A percentile compares a stretch with the other conserved stretches of the same genome.
These are phyloP conservation scores for Scophthalmus maximus DNA, from an alignment of 2,113 vertebrate species.

Conservation along the genomic window DNA sequence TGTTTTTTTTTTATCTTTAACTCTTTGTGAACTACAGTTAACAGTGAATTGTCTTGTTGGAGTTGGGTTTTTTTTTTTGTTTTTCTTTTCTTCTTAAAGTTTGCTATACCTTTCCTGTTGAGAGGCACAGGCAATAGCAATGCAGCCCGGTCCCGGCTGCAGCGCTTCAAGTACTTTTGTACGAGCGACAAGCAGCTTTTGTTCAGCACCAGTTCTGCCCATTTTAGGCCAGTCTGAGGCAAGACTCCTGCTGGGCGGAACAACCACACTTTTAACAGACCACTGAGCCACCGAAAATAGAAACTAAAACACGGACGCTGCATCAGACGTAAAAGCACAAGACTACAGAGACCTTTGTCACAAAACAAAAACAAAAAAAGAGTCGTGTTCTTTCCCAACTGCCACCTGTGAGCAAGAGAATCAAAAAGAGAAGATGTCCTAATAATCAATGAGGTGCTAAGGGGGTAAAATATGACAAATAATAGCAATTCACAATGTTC, in stretches of 20 bases:
- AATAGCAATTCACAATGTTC: slow-evolving; percentile 58
- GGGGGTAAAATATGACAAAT: slow-evolving; percentile 37
- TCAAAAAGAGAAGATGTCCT: slow-evolving; percentile 61
- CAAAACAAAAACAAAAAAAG: slow-evolving; percentile 71
- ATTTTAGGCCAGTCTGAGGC: slow-evolving; percentile 84
- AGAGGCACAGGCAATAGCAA: slow-evolving; percentile 83
- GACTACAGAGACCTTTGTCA: slow-evolving; percentile 71
- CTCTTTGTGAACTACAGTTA: slow-evolving; percentile 57
- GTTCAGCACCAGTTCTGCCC: slow-evolving; percentile 83
- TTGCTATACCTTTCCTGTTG: slow-evolving; percentile 84
- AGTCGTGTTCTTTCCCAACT: slow-evolving; percentile 52
- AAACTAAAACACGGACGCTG: slow-evolving; percentile 73
- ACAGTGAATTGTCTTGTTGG: slow-evolving; percentile 66
- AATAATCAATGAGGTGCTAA: slow-evolving; percentile 63
- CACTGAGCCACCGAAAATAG: slow-evolving; percentile 81
- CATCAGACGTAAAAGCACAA: slow-evolving; percentile 76
- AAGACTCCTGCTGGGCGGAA: slow-evolving; percentile 84
- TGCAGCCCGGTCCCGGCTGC: slow-evolving; percentile 79
- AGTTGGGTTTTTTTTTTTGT: slow-evolving; percentile 14
- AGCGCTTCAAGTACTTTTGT: slow-evolving; percentile 82
- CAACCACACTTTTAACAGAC: slow-evolving; percentile 84
- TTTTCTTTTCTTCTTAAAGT: slow-evolving; percentile 73
- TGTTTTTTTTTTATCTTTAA: slow-evolving; percentile 6
- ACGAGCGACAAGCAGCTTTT: slow-evolving; percentile 83
- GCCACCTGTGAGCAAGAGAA: slow-evolving; percentile 72